These are phyloP conservation scores for Bombus confusus DNA, from an alignment of 1,140 invertebrate genomes.

Conservation along the genomic window DNA sequence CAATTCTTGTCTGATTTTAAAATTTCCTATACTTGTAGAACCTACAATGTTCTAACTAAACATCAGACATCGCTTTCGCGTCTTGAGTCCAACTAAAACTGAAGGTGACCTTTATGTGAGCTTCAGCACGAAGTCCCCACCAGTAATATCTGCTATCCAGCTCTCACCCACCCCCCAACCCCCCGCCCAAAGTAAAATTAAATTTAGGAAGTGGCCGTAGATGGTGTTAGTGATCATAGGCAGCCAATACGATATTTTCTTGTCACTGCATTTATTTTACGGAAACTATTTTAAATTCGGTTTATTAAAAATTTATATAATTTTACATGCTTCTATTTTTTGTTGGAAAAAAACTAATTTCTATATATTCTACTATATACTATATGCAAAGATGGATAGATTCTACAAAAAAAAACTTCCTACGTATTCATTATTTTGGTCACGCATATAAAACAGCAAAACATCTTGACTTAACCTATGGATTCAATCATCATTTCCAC, in stretches of 20 bases:
- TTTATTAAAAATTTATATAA: not conserved
- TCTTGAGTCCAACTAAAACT: conserved; percentile 60
- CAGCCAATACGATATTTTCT: not conserved
- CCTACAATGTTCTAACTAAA: not conserved
- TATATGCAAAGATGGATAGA: not conserved
- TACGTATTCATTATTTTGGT: not conserved
- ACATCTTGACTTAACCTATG: too few species aligned
- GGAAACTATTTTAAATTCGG: conserved; percentile 8
- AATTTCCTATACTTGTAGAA: not conserved
- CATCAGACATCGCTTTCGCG: conserved; percentile 57
- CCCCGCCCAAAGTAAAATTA: conserved; percentile 17
- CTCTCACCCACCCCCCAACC: not conserved
- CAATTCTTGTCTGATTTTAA: not conserved
- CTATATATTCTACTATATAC: not conserved
- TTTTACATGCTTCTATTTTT: not conserved
- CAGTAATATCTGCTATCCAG: not conserved
- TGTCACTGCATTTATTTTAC: not conserved
- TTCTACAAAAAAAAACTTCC: not conserved
- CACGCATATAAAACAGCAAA: not conserved
- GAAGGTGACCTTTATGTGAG: conserved; percentile 76
- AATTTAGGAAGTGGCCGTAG: conserved; percentile 45
- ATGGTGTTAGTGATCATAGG: conserved; percentile 35
- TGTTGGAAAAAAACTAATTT: not conserved
- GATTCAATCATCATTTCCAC: not conserved
- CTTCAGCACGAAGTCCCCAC: conserved; percentile 36